A percentile compares a stretch with the other conserved stretches of the same genome.
Evolutionary conservation across 2,797 vertebrate species (phyloP).

Genomic region (Nyctibius grandis): DNA sequence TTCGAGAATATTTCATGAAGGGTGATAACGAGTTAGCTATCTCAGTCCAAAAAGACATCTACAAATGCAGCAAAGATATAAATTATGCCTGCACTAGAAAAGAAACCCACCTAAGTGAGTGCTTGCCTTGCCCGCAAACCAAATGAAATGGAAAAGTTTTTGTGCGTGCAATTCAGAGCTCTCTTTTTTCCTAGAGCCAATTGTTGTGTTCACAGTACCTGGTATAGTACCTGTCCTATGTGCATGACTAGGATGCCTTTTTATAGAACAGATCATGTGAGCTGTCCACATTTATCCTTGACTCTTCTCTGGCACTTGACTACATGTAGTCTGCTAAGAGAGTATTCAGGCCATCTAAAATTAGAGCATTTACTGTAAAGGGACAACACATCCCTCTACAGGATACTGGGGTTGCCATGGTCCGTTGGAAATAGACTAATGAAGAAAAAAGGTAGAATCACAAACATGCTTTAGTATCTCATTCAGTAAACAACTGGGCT

Average conservation of each 20-base stretch:
- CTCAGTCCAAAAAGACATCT: background rate
- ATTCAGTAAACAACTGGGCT: background rate
- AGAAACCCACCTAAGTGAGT: background rate
- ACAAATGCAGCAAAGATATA: background rate
- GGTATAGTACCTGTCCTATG: fast-evolving
- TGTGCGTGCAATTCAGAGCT: background rate
- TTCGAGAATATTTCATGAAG: background rate
- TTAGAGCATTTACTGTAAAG: background rate
- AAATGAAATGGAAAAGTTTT: background rate
- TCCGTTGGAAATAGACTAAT: background rate
- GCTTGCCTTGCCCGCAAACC: background rate
- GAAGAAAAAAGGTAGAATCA: background rate
- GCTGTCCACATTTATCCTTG: background rate
- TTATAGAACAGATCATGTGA: background rate
- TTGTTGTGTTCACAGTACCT: fast-evolving
- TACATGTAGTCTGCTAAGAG: background rate
- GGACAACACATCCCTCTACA: background rate
- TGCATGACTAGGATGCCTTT: background rate
- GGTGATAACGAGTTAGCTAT: background rate
- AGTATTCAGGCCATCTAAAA: background rate
- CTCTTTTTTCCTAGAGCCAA: background rate
- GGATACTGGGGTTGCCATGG: background rate
- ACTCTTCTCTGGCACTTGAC: background rate
- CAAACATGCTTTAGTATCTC: background rate
- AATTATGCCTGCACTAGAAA: background rate